Base-by-base conservation (phyloP, 92 coral and sea anemone genomes). In the Micromussa lordhowensis region DNA sequence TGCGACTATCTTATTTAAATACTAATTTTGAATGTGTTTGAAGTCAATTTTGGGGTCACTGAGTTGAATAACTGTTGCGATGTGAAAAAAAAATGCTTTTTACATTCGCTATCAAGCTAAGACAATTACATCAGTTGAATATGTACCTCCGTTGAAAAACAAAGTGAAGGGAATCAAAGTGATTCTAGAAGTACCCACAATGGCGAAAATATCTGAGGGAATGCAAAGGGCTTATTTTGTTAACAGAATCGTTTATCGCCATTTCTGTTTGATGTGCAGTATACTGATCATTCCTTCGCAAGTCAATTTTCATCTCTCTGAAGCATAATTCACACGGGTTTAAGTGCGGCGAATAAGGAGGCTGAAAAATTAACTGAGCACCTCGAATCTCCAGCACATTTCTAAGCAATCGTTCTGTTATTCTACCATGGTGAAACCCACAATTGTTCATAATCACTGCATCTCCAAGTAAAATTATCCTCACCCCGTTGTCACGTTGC, bases 391-490 rank as follows among this genome's bases (percentile, higher is more conserved):
- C 79, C 54, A 36, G 29, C 48, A 36, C 44, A 19, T 40, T 75
- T 36, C 79, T 4, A 36, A 57, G 63, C 24, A 57, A 18, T 57
- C 63, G 63, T 57, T 57, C 63, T 57, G 63, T 57, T 15, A 57
- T 57, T 57, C 63, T 57, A 15, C 92, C 95, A 31, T 89, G 95
- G 55, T 92, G 93, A 54, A 92, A 89, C n/a, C 95, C 95, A 59
- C 95, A 89, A 32, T 92, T 89, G 68, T 86, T 89, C 93, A 89
- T 86, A 3, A 92, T 68, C 15, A 92, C 81, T 3, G 85, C 6
- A 48, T 89, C 91, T 13, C 84, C 93, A 8, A 32, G 77, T 57
- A 86, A 79, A 13, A 92, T 16, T 19, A 89, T 68, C 31, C 81
- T 21, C 35, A 64, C 75, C 5, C 92, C 92, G 31, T 75, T 68